Base-by-base conservation (phyloP, 30 jellyfish, hydroid and myxozoan species). In the Cassiopea andromeda region DNA sequence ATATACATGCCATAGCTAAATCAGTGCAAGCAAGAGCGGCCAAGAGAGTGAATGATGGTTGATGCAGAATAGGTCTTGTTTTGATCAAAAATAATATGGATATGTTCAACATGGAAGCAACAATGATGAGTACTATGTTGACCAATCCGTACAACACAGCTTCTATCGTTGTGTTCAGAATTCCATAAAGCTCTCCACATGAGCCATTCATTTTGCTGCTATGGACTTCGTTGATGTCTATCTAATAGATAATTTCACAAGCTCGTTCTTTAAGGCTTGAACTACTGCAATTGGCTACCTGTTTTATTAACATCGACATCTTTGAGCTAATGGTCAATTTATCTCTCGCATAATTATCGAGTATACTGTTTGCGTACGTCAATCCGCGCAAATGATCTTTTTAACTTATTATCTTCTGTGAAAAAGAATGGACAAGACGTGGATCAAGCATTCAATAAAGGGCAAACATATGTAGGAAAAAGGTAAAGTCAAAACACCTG, bases 21-120 rank as follows among this genome's bases (percentile, higher is more conserved):
- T 81, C 90, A 6, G 90, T 14, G 48, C 83, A 60, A 1, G 90
- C 90, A 14, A 81, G 69, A 44, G 90, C 90, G 7, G 73, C 90
- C 2, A 81, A 1, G 6, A 81, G 43, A 50, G 10, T 15, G 48
- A 60, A 2, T 7, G 76, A 67, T 10, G 90, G 80, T 58, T 67
- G 46, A 15, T 70, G 80, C 4, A 81, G 70, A 15, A 5, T 48
- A 1, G 90, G 60, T 3, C 70, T 61, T 47, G 71, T 61, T 16
- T 10, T 44, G 17, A 81, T 66, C 18, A 81, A 45, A 7, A 38
- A 13, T 61, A 81, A 45, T 48, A 81, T 44, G 1, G 73, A 64
- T 8, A 59, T 68, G 49, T 81, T 81, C 48, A 81, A 46, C 8
- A 67, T 46, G 12, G 90, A 44, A 27, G 90, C 90, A 13, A 59